A percentile compares a stretch with the other conserved stretches of the same genome.
phyloP scores from a whole-genome alignment of 64 coral and sea anemone genomes.

The Dendrophyllia cribrosa region DNA sequence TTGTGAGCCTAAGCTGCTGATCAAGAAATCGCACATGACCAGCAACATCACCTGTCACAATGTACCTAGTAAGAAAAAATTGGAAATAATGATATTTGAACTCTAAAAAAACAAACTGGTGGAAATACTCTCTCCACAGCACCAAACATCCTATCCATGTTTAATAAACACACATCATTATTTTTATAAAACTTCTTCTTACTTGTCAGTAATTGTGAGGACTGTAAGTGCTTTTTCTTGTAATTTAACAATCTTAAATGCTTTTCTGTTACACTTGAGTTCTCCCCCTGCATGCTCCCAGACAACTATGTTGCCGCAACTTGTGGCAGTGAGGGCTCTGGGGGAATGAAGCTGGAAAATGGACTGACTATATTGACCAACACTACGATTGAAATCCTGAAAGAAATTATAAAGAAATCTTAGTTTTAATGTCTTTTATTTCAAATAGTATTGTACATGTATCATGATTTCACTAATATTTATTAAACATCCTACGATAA shows the following conservation, averaged over 20 bases:
- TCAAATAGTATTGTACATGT: no score
- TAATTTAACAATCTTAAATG: constrained; percentile 98
- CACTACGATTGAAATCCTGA: constrained; percentile 96
- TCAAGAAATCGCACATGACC: constrained; percentile 98
- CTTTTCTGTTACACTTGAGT: constrained; percentile 91
- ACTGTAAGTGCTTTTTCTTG: constrained; percentile 96
- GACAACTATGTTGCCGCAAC: constrained; percentile 95
- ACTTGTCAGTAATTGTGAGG: constrained; percentile 90
- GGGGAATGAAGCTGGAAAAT: constrained; percentile 91
- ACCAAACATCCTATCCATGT: not conserved
- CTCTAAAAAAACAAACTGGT: not conserved
- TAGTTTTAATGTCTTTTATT: not conserved
- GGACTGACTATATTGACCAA: constrained; percentile 95
- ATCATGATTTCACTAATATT: no score
- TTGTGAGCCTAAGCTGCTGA: constrained; percentile 90
- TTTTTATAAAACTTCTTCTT: not conserved
- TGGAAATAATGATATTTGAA: not conserved
- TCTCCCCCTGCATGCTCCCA: constrained; percentile 95
- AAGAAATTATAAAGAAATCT: not conserved
- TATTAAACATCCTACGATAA: no score
- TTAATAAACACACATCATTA: not conserved
- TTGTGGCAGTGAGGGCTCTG: constrained; percentile 89
- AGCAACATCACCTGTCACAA: constrained; percentile 93
- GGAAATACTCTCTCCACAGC: not conserved
- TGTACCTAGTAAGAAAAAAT: constrained; percentile 61